Conservation (phyloP, 2,113 vertebrate species). For the Esox niger region DNA sequence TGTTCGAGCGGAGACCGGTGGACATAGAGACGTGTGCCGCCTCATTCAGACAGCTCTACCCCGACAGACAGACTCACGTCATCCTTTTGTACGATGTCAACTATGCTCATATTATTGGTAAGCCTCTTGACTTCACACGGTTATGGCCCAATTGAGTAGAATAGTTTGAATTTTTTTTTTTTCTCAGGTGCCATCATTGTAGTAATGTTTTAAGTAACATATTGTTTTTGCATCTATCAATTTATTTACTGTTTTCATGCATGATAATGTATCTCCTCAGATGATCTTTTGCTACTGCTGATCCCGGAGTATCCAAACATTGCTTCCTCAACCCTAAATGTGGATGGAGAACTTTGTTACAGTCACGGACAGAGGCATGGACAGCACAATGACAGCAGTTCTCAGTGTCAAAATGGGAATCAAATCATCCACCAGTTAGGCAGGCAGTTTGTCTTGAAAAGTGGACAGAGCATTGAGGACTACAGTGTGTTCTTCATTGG, state of each 20-base stretch:
- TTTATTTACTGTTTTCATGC: neutral
- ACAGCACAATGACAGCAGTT: neutral
- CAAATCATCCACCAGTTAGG: slow-evolving; percentile 73
- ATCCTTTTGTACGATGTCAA: slow-evolving; percentile 83
- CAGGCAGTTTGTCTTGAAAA: slow-evolving; percentile 67
- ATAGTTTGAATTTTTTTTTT: no score
- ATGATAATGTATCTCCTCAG: slow-evolving; percentile 51
- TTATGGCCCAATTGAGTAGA: neutral
- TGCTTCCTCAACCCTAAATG: slow-evolving; percentile 69
- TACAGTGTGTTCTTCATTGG: slow-evolving; percentile 88
- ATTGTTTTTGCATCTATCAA: neutral
- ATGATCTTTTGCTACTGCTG: slow-evolving; percentile 64
- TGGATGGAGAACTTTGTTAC: slow-evolving; percentile 51
- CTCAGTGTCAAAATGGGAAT: slow-evolving; percentile 9
- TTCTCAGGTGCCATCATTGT: no score
- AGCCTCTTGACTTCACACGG: neutral
- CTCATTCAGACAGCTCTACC: slow-evolving; percentile 77
- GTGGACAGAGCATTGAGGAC: slow-evolving; percentile 61
- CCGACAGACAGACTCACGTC: slow-evolving; percentile 69
- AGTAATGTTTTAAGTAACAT: no score
- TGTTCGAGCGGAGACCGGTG: slow-evolving; percentile 79
- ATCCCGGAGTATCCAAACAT: slow-evolving; percentile 74
- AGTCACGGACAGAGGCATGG: slow-evolving; percentile 30
- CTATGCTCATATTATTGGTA: slow-evolving; percentile 65
- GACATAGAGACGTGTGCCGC: slow-evolving; percentile 70